Evolutionary conservation across 2,113 vertebrate genomes (phyloP).

Genomic region (Atherinomorus stipes): DNA sequence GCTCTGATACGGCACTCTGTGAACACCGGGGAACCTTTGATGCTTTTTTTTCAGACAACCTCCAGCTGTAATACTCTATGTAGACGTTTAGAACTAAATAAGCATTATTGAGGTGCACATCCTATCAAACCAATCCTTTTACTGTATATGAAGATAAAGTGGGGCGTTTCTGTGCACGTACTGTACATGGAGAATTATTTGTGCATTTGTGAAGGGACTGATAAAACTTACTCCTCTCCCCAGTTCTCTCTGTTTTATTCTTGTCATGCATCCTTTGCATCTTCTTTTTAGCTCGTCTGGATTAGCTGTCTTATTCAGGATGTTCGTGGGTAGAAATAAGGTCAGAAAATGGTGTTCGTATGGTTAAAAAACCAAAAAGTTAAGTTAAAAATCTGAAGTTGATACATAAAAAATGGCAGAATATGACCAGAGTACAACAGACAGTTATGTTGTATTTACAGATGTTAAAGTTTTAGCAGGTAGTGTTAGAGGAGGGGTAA

Average conservation of each 20-base stretch:
- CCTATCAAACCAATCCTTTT: background rate
- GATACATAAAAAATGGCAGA: too few species aligned
- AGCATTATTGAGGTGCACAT: background rate
- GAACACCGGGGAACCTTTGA: constrained; percentile 36
- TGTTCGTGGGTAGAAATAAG: background rate
- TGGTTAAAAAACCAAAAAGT: too few species aligned
- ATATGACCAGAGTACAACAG: too few species aligned
- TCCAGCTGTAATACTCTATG: constrained; percentile 3
- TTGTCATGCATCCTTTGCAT: background rate
- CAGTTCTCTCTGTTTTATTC: background rate
- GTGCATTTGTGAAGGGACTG: background rate
- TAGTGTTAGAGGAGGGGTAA: background rate
- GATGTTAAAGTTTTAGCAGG: background rate
- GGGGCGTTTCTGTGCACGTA: too few species aligned
- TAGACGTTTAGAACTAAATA: background rate
- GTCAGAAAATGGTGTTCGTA: too few species aligned
- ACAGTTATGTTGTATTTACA: too few species aligned
- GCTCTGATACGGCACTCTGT: background rate
- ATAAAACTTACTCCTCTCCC: too few species aligned
- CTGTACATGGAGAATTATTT: background rate
- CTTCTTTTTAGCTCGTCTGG: background rate
- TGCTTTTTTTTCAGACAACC: constrained; percentile 3
- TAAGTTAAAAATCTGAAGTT: too few species aligned
- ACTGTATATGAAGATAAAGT: background rate
- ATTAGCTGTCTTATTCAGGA: background rate